Percentiles rank a stretch among this genome's conserved stretches.
Evolutionary conservation across 2,113 vertebrate species (phyloP).

Genomic region (Muscicapa adusta): DNA sequence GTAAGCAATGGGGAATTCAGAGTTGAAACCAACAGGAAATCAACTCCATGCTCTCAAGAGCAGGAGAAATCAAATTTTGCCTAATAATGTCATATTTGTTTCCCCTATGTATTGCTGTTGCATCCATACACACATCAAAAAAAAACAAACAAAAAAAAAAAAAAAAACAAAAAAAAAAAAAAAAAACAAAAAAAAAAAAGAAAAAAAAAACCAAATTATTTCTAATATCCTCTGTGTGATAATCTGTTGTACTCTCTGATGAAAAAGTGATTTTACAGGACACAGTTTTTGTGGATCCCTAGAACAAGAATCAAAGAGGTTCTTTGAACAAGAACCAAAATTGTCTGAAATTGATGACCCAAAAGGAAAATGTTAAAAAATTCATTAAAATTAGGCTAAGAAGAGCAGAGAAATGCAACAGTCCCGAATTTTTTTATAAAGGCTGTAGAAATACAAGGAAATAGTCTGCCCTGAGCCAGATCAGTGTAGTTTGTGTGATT

Average conservation of each 20-base stretch:
- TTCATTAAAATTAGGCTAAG: neutral
- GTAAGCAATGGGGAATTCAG: neutral
- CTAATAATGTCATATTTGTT: neutral
- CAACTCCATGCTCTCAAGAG: neutral
- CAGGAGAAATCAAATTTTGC: neutral
- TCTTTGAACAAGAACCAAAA: neutral
- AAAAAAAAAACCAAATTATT: neutral
- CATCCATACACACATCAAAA: neutral
- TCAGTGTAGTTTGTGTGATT: accelerated
- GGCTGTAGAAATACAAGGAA: neutral
- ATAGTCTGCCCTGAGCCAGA: neutral
- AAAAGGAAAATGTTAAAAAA: neutral
- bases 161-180: too few species aligned
- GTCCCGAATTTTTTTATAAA: neutral
- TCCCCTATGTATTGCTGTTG: neutral
- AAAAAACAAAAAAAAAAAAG: too few species aligned
- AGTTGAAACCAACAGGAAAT: neutral
- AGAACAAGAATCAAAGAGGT: neutral
- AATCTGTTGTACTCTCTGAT: neutral
- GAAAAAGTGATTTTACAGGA: neutral
- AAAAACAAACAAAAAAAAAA: too few species aligned
- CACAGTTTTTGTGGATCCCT: neutral
- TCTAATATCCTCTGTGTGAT: neutral
- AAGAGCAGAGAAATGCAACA: neutral
- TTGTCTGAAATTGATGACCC: neutral